Evolutionary conservation across 1,140 invertebrate genomes (phyloP).

Genomic region (Palaemon carinicauda): DNA sequence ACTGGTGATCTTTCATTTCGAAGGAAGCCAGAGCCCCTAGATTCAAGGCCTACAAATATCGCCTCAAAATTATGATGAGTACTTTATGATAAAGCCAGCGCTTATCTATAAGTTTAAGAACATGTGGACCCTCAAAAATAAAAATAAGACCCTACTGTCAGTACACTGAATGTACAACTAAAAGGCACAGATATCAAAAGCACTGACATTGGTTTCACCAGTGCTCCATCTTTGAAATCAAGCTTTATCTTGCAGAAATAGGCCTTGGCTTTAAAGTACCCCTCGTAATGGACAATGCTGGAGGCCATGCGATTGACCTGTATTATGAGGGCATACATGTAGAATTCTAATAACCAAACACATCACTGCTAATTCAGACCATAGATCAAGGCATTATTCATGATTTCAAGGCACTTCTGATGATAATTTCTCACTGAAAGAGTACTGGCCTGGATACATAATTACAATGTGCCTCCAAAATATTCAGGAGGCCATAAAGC

Average conservation of each 20-base stretch:
- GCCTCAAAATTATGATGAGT: neutral
- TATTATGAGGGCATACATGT: neutral
- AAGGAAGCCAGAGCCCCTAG: neutral
- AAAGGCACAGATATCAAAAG: neutral
- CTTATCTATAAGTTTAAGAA: slow-evolving; percentile 2
- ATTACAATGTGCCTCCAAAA: neutral
- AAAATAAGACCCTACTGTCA: neutral
- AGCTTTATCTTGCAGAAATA: neutral
- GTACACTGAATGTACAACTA: neutral
- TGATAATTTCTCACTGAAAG: no score
- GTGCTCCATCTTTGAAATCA: neutral
- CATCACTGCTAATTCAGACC: no score
- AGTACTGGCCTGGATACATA: neutral
- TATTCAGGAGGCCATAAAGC: neutral
- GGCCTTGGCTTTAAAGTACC: neutral
- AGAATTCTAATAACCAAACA: neutral
- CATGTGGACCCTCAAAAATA: neutral
- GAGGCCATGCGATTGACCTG: neutral
- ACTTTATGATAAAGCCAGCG: neutral
- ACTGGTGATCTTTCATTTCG: neutral
- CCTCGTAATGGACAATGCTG: neutral
- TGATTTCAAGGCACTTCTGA: no score
- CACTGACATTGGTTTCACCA: slow-evolving; percentile 1
- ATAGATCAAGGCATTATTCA: no score
- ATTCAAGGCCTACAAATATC: neutral